Evolutionary conservation across 2,797 vertebrate species (phyloP).

Genomic region (Sarcophilus harrisii): DNA sequence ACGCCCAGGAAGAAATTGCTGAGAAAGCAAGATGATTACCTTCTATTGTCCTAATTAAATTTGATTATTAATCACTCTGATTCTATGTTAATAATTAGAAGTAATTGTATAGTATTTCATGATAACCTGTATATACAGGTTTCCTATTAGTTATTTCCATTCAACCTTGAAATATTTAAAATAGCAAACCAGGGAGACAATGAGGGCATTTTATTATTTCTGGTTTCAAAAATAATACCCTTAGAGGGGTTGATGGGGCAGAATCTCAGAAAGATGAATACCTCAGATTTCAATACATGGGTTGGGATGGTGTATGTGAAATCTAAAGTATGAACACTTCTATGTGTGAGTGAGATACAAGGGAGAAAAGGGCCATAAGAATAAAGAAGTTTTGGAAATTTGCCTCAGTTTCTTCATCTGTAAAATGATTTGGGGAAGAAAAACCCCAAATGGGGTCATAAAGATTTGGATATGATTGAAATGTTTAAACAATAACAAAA

Average conservation of each 20-base stretch:
- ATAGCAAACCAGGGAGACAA: constrained; percentile 39
- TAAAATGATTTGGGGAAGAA: background rate
- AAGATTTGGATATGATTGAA: background rate
- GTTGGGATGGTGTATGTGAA: background rate
- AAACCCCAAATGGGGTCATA: background rate
- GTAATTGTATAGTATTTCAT: constrained; percentile 62
- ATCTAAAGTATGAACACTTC: background rate
- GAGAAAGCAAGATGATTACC: constrained; percentile 48
- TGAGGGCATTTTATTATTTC: background rate
- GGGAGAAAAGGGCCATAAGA: background rate
- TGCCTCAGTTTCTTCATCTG: background rate
- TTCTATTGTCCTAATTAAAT: constrained; percentile 63
- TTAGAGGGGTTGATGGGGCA: background rate
- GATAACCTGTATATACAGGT: constrained; percentile 56
- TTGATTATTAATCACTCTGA: constrained; percentile 66
- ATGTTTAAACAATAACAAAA: background rate
- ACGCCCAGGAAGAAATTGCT: constrained; percentile 14
- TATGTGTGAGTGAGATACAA: background rate
- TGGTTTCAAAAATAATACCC: background rate
- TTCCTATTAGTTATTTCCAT: constrained; percentile 68
- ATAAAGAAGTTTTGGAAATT: background rate
- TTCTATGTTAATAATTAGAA: constrained; percentile 72
- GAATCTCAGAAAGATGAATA: background rate
- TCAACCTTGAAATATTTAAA: constrained; percentile 63
- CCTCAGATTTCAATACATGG: background rate